Evolutionary conservation across 2,888 invertebrate genomes (phyloP).

Genomic region (Pollenia labialis): DNA sequence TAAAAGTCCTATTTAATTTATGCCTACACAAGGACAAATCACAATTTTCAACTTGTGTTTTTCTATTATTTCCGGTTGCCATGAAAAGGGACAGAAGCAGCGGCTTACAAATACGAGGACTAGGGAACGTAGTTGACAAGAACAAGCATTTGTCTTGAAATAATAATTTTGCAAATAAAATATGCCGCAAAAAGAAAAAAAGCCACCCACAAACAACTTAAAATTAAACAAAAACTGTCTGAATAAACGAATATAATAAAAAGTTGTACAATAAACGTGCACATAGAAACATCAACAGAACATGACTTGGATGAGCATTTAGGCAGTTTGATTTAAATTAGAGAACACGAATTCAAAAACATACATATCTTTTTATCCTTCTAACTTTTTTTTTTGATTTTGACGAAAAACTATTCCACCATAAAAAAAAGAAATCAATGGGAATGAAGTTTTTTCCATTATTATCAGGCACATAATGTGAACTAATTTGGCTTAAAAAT

Average conservation of each 20-base stretch:
- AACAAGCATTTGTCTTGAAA: conserved; percentile 23
- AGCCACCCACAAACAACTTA: not conserved
- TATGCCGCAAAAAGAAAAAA: conserved; percentile 48
- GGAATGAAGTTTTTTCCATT: no score
- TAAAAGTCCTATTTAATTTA: conserved; percentile 72
- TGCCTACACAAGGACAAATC: conserved; percentile 66
- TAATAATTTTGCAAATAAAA: conserved; percentile 60
- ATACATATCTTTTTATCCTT: no score
- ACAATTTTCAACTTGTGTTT: conserved; percentile 59
- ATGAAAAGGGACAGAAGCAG: conserved; percentile 35
- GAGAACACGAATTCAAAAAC: conserved; percentile 1
- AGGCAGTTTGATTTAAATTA: conserved; percentile 41
- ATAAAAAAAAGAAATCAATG: no score
- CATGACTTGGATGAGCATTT: not conserved
- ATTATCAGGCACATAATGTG: no score
- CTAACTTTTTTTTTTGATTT: no score
- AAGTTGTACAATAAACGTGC: not conserved
- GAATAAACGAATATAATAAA: not conserved
- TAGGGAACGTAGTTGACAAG: not conserved
- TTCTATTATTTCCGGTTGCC: conserved; percentile 58
- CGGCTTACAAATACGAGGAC: conserved; percentile 28
- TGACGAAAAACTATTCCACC: no score
- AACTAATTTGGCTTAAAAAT: not conserved
- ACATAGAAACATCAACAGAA: not conserved
- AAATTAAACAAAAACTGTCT: conserved; percentile 54